Conservation (phyloP, 2,797 vertebrate species). For the Arrhamphus sclerolepis region DNA sequence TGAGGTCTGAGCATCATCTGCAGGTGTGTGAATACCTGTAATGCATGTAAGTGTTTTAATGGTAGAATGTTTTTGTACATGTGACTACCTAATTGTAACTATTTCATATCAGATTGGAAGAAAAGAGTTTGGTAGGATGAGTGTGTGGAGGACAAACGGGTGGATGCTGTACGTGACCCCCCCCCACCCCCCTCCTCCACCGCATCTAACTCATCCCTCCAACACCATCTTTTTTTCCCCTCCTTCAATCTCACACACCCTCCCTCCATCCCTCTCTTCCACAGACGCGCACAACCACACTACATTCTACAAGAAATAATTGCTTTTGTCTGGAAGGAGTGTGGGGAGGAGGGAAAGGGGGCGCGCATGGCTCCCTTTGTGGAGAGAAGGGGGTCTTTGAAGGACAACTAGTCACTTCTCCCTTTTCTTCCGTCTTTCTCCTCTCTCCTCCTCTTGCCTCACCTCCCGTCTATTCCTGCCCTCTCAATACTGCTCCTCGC, state of each 20-base stretch:
- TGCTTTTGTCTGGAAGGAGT: conserved; percentile 97
- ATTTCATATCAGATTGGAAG: conserved; percentile 48
- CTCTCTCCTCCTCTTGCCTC: conserved; percentile 34
- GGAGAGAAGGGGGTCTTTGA: conserved; percentile 82
- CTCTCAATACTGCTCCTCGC: conserved; percentile 15
- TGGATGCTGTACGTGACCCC: conserved; percentile 70
- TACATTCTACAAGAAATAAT: conserved; percentile 94
- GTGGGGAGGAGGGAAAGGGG: conserved; percentile 81
- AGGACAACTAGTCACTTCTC: conserved; percentile 84
- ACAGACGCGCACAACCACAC: conserved; percentile 83
- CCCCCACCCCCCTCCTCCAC: conserved; percentile 13
- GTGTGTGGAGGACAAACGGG: conserved; percentile 65
- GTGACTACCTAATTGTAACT: conserved; percentile 23
- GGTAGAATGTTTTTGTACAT: conserved; percentile 1
- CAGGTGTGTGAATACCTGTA: conserved; percentile 18
- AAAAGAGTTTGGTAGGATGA: conserved; percentile 61
- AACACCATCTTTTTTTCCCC: conserved; percentile 81
- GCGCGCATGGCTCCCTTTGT: conserved; percentile 77
- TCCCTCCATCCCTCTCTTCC: conserved; percentile 80
- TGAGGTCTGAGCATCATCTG: conserved; percentile 5
- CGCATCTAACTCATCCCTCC: conserved; percentile 62
- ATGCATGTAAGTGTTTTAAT: conserved; percentile 1
- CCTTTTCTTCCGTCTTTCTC: conserved; percentile 47
- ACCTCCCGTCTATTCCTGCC: conserved; percentile 6
- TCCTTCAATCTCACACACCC: conserved; percentile 81